Percentiles rank a stretch among this genome's conserved stretches.
These are phyloP conservation scores for Cephalopachus bancanus DNA, from an alignment of 2,797 vertebrate species.

Conservation along the genomic window DNA sequence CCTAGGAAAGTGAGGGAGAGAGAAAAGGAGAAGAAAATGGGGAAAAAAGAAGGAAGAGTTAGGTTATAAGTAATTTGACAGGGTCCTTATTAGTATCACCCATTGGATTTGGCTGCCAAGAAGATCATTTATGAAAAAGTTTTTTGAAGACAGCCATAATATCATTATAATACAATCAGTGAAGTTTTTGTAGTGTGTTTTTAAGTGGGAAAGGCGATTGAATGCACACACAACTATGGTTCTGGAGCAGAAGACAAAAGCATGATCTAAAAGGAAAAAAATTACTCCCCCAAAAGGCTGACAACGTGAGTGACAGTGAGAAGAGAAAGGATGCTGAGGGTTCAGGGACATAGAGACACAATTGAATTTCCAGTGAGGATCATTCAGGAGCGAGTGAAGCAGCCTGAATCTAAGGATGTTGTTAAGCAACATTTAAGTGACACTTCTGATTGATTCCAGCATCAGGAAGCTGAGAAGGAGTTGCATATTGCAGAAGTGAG, in stretches of 20 bases:
- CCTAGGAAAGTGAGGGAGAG: neutral
- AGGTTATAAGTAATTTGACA: neutral
- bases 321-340: neutral
- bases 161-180: neutral
- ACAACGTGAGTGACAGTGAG: neutral
- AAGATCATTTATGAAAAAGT: neutral
- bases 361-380: neutral
- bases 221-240: neutral
- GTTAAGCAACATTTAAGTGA: neutral
- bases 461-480: neutral
- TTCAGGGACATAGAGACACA: neutral
- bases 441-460: slow-evolving; percentile 3
- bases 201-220: neutral
- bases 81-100: neutral
- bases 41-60: neutral
- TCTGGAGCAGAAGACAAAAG: neutral
- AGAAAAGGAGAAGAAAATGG: neutral
- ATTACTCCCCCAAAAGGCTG: neutral
- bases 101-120: neutral
- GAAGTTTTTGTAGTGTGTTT: neutral
- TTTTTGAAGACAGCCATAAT: neutral
- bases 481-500: neutral
- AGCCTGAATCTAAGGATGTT: neutral
- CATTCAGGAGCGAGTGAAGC: neutral
- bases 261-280: neutral